A percentile compares a stretch with the other conserved stretches of the same genome.
These are phyloP conservation scores for Caenorhabditis briggsae DNA, from an alignment of 1,140 invertebrate genomes.

Conservation along the genomic window DNA sequence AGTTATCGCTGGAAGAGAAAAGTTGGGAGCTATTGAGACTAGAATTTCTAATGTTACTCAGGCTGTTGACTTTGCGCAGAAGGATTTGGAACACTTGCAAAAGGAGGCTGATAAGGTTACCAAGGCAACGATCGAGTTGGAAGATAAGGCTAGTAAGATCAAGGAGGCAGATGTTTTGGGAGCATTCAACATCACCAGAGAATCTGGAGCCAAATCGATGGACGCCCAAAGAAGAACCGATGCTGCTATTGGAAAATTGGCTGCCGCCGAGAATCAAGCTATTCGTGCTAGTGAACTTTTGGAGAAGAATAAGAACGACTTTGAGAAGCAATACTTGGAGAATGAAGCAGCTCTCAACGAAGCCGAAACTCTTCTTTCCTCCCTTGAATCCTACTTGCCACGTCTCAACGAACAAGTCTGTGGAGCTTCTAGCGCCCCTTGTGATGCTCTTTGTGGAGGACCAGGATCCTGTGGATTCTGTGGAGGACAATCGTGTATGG, in stretches of 20 bases:
- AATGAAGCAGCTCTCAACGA: slow-evolving; percentile 72
- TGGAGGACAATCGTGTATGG: slow-evolving; percentile 76
- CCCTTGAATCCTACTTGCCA: slow-evolving; percentile 69
- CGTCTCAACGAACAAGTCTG: slow-evolving; percentile 74
- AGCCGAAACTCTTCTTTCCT: slow-evolving; percentile 55
- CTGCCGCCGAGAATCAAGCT: slow-evolving; percentile 63
- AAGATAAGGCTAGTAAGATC: slow-evolving; percentile 70
- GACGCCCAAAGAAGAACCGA: slow-evolving; percentile 66
- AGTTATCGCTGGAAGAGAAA: slow-evolving; percentile 65
- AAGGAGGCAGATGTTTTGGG: slow-evolving; percentile 75
- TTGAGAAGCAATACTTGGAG: slow-evolving; percentile 75
- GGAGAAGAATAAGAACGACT: slow-evolving; percentile 73
- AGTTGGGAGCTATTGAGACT: slow-evolving; percentile 67
- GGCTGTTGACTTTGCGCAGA: slow-evolving; percentile 70
- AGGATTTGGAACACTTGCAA: slow-evolving; percentile 68
- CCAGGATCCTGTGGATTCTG: slow-evolving; percentile 70
- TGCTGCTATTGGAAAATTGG: slow-evolving; percentile 58
- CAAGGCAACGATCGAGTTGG: slow-evolving; percentile 70
- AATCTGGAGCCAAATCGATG: slow-evolving; percentile 68
- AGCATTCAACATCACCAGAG: slow-evolving; percentile 76
- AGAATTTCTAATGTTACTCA: slow-evolving; percentile 70
- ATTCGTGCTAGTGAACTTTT: slow-evolving; percentile 68
- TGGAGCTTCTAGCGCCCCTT: slow-evolving; percentile 71
- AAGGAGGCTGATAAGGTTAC: slow-evolving; percentile 63
- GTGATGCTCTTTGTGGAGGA: slow-evolving; percentile 76